Evolutionary conservation across 1,140 invertebrate species (phyloP).

Genomic region (Macrotrachela quadricornifera): DNA sequence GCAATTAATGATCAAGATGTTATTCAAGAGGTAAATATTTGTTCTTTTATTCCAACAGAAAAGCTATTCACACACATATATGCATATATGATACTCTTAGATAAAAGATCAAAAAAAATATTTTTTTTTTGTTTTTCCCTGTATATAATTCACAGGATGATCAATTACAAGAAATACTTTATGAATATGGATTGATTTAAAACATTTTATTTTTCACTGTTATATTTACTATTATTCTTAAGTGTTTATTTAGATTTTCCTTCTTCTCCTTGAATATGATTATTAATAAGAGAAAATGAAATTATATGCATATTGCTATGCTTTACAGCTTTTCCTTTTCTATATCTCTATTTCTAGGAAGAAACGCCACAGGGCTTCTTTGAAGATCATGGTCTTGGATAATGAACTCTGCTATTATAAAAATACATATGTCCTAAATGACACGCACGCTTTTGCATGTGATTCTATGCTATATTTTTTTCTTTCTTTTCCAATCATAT

Average conservation of each 20-base stretch:
- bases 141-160: not conserved
- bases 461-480: too few relatives aligned
- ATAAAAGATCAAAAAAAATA: not conserved
- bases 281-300: not conserved
- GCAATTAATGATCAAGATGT: conserved; percentile 94
- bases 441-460: not conserved
- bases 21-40: conserved; percentile 69
- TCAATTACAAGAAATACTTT: not conserved
- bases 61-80: not conserved
- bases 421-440: not conserved
- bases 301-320: not conserved
- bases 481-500: too few relatives aligned
- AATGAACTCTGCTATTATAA: conserved; percentile 20
- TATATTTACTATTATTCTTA: not conserved
- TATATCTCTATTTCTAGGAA: conserved; percentile 41
- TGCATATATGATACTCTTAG: not conserved
- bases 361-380: conserved; percentile 95
- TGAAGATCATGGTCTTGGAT: conserved; percentile 89
- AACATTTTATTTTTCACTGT: not conserved
- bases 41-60: too few relatives aligned
- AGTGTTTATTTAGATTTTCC: not conserved
- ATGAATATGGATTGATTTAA: not conserved
- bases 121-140: too few relatives aligned
- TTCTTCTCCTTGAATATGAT: not conserved
- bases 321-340: conserved; percentile 9